Conservation (phyloP, 2,797 vertebrate species). For the Tokudaia muenninki region DNA sequence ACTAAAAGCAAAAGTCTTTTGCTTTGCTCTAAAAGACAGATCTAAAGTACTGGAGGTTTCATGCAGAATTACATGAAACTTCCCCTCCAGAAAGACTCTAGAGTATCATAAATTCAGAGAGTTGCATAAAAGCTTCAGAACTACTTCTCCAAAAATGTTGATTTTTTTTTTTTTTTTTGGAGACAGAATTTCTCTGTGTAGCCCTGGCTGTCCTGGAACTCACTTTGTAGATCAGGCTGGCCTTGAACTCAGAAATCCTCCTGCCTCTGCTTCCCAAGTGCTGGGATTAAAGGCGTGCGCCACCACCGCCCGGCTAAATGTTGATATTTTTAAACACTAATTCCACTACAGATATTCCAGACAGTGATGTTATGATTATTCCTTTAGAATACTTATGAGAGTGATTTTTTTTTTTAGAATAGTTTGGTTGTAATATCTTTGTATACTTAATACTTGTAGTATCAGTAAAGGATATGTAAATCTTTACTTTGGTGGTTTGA, state of each 20-base stretch:
- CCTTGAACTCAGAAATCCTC: too few relatives aligned
- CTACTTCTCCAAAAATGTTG: background rate
- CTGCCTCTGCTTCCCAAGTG: too few relatives aligned
- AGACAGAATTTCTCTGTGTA: too few relatives aligned
- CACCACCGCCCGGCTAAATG: background rate
- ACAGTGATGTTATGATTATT: slow-evolving; percentile 40
- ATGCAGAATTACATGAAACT: background rate
- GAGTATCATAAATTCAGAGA: background rate
- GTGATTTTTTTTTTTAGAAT: slow-evolving; percentile 3
- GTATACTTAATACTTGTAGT: background rate
- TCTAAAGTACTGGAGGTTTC: background rate
- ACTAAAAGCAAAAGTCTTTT: slow-evolving; percentile 37
- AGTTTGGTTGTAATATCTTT: slow-evolving; percentile 34
- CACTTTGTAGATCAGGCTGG: too few relatives aligned
- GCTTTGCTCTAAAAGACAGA: too few relatives aligned
- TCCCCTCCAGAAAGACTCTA: background rate
- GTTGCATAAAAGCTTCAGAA: slow-evolving; percentile 1
- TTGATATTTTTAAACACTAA: slow-evolving; percentile 45
- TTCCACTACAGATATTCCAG: background rate
- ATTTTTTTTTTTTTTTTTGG: too few relatives aligned
- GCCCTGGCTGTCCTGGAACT: too few relatives aligned
- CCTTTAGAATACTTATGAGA: slow-evolving; percentile 33
- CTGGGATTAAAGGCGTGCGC: too few relatives aligned
- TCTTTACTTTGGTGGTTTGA: background rate
- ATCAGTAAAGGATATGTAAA: background rate